These are phyloP conservation scores for Sinodicranocentrus sp. DNA, from an alignment of 2,888 invertebrate genomes.

Conservation along the genomic window DNA sequence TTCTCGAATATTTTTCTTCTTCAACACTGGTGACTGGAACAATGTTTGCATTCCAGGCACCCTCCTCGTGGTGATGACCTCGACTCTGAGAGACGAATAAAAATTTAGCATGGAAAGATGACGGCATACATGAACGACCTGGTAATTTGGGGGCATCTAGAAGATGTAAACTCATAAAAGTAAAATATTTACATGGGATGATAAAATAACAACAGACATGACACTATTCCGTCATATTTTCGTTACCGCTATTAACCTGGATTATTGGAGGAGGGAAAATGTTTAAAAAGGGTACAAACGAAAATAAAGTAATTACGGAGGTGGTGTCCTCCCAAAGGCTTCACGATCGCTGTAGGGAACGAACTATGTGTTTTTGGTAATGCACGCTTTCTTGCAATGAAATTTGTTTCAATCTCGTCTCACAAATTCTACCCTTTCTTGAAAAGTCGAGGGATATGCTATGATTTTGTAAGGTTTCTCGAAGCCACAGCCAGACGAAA, in stretches of 20 bases:
- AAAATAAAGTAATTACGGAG: conserved; percentile 42
- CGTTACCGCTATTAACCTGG: conserved; percentile 39
- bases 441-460: no score
- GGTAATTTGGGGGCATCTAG: no score
- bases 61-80: conserved; percentile 18
- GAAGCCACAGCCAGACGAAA: no score
- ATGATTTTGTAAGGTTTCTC: no score
- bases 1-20: not conserved
- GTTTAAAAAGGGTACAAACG: not conserved
- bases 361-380: no score
- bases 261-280: conserved; percentile 4
- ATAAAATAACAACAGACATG: not conserved
- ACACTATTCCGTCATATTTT: conserved; percentile 13
- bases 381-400: no score
- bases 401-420: no score
- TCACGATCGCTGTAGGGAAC: conserved; percentile 13
- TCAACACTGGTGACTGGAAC: not conserved
- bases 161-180: not conserved
- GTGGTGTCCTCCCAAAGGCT: not conserved
- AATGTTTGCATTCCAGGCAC: not conserved
- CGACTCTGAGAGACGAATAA: no score
- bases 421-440: no score
- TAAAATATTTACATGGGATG: conserved; percentile 36
- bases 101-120: conserved; percentile 50
- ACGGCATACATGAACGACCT: not conserved